Evolutionary conservation across 2,113 vertebrate genomes (phyloP), one percentile per base, ranked within the genome.

Genomic region (Paedocypris sp.): DNA sequence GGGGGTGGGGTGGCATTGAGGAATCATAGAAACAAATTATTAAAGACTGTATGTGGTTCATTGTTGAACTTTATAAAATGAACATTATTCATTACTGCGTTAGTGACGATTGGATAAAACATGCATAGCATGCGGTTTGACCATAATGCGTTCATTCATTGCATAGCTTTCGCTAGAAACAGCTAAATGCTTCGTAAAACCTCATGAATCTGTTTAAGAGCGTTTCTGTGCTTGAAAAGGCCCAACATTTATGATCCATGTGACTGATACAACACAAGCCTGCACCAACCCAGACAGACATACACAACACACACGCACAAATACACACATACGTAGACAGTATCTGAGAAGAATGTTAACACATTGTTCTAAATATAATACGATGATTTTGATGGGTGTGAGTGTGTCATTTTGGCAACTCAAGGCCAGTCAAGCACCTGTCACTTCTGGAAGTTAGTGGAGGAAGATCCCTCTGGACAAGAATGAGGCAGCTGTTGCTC

Each of bases 361-460:
- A 43, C 53, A 58, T 56, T 35, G 33, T 22, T 18, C 7, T 22
- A 36, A 36, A 13, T 10, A 28, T 29, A 29, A 25, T 49, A 48
- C 16, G 29, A 6, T 26, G 22, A 36, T 29, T 29, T 36, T 35
- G 51, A 18, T 32, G 32, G 35, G 47, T 53, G 23, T 52, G 48
- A 46, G 56, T 46, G 49, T 60, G 19, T 41, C 28, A 28, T 8
- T 28, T 22, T 36, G 53, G 31, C 35, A 60, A 47, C 22, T 6
- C 11, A 52, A 39, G 47, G n/a, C 23, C 31, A 32, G 39, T 23
- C 32, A 58, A 52, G 62, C 80, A 84, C 80, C 83, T 85, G 82
- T 80, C 71, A 60, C 51, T 64, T 58, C n/a, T 32, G 46, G 23
- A 58, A 31, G 3, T 15, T 11, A 35, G 52, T 43, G 3, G 18